These are phyloP conservation scores for Enteromius viviparus DNA, from an alignment of 2,797 vertebrate species.

Conservation along the genomic window DNA sequence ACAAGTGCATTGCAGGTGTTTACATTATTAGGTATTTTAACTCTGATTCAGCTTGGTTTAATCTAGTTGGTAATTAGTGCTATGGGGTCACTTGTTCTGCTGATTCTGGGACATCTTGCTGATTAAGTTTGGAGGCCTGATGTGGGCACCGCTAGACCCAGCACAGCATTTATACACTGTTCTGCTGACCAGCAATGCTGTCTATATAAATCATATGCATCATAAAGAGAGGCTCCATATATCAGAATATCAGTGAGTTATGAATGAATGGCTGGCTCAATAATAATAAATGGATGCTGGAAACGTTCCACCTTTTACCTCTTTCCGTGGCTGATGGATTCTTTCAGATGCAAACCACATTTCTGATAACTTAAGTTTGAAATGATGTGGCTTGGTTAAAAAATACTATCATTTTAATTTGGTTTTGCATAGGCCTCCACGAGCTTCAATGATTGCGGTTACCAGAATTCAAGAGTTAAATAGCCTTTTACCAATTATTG, in stretches of 20 bases:
- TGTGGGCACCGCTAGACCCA: not conserved
- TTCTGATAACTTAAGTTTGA: not conserved
- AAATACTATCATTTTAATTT: not conserved
- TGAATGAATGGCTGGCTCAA: constrained; percentile 9
- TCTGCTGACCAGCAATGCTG: not conserved
- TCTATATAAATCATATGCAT: not conserved
- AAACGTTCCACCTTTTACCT: not conserved
- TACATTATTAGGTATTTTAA: not conserved
- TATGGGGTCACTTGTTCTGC: not conserved
- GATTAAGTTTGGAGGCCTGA: not conserved
- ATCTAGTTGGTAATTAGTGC: not conserved
- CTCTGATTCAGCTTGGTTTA: not conserved
- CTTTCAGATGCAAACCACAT: not conserved
- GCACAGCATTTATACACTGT: not conserved
- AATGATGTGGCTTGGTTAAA: not conserved
- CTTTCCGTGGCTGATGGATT: not conserved
- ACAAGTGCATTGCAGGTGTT: not conserved
- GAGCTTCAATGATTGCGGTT: not conserved
- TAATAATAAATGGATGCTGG: constrained; percentile 3
- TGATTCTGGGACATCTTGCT: not conserved
- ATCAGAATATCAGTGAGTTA: constrained; percentile 1
- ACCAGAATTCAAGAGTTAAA: not conserved
- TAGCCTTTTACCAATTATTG: not conserved
- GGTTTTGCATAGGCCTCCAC: not conserved
- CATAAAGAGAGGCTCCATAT: not conserved